Conservation (phyloP, 92 coral and sea anemone genomes). For the Isaurus tuberculatus region DNA sequence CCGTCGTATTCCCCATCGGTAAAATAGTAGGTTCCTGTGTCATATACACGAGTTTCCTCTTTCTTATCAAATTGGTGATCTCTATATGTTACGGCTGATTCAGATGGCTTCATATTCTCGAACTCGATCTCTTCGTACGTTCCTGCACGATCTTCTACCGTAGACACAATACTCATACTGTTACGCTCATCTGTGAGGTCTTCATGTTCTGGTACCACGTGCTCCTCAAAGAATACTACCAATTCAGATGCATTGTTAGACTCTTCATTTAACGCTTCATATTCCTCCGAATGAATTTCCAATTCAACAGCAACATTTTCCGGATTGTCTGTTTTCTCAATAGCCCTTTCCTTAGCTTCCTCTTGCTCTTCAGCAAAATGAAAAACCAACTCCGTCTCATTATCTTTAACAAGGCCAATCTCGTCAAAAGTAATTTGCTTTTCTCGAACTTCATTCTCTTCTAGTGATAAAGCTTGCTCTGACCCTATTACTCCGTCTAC, state of each 20-base stretch:
- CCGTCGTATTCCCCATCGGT: background rate
- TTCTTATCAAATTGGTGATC: background rate
- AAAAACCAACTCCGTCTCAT: constrained; percentile 6
- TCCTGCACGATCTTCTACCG: background rate
- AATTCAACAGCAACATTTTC: background rate
- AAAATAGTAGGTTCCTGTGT: background rate
- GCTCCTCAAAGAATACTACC: too few relatives aligned
- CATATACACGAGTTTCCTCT: too few relatives aligned
- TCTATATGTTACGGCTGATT: background rate
- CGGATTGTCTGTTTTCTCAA: constrained; percentile 35
- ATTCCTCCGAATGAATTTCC: background rate
- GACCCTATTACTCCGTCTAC: background rate
- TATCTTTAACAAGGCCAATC: too few relatives aligned
- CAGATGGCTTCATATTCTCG: constrained; percentile 1
- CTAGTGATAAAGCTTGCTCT: background rate
- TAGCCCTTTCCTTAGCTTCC: constrained; percentile 31
- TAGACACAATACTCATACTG: background rate
- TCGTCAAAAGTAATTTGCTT: too few relatives aligned
- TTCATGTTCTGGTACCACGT: background rate
- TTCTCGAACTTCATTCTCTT: background rate
- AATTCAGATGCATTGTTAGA: too few relatives aligned
- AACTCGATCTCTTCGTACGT: background rate
- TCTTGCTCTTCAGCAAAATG: constrained; percentile 1
- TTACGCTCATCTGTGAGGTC: background rate
- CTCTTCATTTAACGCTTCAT: constrained; percentile 6